A percentile compares a stretch with the other conserved stretches of the same genome.
Conservation (phyloP, 92 coral and sea anemone species). For the Metridium senile region DNA sequence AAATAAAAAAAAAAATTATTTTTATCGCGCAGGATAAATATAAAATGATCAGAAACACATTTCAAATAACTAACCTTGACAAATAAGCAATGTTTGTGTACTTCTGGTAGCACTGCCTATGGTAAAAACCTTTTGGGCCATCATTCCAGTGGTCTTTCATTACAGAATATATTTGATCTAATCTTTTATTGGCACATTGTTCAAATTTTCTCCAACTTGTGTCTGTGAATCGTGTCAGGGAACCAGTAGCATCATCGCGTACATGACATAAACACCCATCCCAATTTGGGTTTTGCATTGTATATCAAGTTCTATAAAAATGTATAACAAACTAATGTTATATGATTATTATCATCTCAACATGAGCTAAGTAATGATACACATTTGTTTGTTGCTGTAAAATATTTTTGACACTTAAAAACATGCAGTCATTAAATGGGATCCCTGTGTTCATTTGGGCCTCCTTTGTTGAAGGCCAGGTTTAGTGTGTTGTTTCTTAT, state of each 20-base stretch:
- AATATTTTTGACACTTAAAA: no score
- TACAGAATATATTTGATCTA: background rate
- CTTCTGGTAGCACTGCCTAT: background rate
- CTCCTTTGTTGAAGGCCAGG: no score
- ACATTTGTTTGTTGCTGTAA: no score
- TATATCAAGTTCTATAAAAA: no score
- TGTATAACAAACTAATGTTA: no score
- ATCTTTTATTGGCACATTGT: background rate
- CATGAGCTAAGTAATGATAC: no score
- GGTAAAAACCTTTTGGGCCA: background rate
- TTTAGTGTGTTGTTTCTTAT: no score
- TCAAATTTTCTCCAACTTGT: background rate
- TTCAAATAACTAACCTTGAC: background rate
- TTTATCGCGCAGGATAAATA: background rate
- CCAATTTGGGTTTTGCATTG: background rate
- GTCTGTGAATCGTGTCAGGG: background rate
- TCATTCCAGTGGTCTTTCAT: background rate
- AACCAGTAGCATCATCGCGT: background rate
- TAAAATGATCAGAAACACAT: background rate
- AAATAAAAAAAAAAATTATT: no score
- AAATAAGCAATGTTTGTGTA: background rate
- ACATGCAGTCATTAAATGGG: no score
- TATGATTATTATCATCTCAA: no score
- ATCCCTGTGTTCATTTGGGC: no score
- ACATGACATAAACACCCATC: background rate